Evolutionary conservation across 2,888 invertebrate species (phyloP), one percentile per base, ranked within the genome.

Genomic region (Trileptium ribeirensis): DNA sequence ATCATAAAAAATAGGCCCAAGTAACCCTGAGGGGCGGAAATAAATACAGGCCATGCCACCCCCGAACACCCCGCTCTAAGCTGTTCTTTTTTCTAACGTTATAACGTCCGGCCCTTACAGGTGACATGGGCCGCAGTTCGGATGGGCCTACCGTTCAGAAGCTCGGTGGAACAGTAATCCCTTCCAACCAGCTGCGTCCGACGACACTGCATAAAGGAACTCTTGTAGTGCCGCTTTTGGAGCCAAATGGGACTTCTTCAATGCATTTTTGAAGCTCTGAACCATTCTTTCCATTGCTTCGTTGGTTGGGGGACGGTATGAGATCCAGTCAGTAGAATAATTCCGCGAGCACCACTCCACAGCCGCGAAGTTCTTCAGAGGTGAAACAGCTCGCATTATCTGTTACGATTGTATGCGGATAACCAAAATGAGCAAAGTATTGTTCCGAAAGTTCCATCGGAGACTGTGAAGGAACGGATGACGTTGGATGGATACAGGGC

Each of bases 321-420:
- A 40, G 84, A 81, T 78, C 77, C 84, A 85, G 24, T 39, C 24
- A 51, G 19, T 2, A 33, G 77, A 19, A 38, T 8, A 75, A 75
- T 75, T 75, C 77, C 77, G 3, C 77, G 38, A 8, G 24, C 39
- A 3, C 39, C n/a, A 39, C 34, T 33, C 77, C 37, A n/a, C n/a
- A 37, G n/a, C 3, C 67, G 1, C 2, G 67, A 8, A 78, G 24
- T 64, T 78, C 67, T 3, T 67, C 40, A 3, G 79, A 75, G 2
- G 8, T 1, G 80, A 86, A 86, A 37, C 75, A 70, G 15, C 83
- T 67, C n/a, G 82, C 84, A 82, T 85, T 86, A 70, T 86, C 85
- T 0, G 80, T 79, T 8, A 85, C 84, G 19, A 86, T 29, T 19
- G 79, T 82, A 8, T 84, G 82, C n/a, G 84, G 85, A 3, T 85